phyloP scores from a whole-genome alignment of 2,797 vertebrate genomes.

The Lophius americanus region DNA sequence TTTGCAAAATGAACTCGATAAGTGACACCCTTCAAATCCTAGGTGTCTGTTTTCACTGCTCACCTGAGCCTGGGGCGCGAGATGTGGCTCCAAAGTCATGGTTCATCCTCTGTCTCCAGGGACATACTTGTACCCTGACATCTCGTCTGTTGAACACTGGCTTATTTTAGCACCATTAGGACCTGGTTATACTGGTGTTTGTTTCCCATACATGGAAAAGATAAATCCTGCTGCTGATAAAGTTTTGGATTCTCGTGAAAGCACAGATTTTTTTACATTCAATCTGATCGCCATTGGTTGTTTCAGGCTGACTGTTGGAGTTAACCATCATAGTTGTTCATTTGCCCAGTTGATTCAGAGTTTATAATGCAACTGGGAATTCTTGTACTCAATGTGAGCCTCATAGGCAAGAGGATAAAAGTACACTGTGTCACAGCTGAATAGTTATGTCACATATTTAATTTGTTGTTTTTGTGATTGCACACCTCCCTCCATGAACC shows the following conservation, averaged over 20 bases:
- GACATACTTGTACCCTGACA: slow-evolving; percentile 68
- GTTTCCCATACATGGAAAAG: slow-evolving; percentile 70
- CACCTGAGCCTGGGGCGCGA: slow-evolving; percentile 60
- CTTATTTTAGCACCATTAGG: slow-evolving; percentile 65
- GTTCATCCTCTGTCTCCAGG: slow-evolving; percentile 59
- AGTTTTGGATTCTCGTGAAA: slow-evolving; percentile 8
- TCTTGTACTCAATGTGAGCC: too few relatives aligned
- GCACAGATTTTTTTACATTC: slow-evolving; percentile 15
- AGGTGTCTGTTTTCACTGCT: slow-evolving; percentile 56
- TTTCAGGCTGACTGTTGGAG: slow-evolving; percentile 11
- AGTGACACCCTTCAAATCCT: slow-evolving; percentile 40
- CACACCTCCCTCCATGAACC: too few relatives aligned
- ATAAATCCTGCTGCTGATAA: slow-evolving; percentile 35
- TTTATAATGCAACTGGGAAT: too few relatives aligned
- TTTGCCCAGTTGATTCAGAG: background rate
- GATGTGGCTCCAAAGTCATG: slow-evolving; percentile 43
- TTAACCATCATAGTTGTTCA: background rate
- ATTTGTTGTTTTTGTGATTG: too few relatives aligned
- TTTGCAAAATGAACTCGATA: slow-evolving; percentile 54
- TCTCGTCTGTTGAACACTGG: slow-evolving; percentile 55
- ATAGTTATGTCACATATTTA: too few relatives aligned
- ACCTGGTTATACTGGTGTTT: slow-evolving; percentile 45
- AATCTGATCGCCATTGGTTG: slow-evolving; percentile 2
- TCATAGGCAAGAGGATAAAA: too few relatives aligned
- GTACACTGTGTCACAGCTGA: too few relatives aligned